Evolutionary conservation across 2,888 invertebrate species (phyloP).

Genomic region (Drosophila atripex): DNA sequence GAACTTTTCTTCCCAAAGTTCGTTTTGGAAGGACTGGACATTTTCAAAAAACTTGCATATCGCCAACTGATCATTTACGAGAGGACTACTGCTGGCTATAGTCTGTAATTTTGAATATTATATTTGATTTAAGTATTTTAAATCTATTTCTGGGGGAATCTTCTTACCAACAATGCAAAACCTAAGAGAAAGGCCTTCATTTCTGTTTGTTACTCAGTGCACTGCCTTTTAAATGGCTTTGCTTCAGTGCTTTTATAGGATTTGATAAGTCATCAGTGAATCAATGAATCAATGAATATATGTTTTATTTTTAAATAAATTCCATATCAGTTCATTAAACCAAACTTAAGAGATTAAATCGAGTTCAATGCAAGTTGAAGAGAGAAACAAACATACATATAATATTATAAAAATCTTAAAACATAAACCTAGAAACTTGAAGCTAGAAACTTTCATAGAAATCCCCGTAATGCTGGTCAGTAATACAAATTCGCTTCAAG

Average conservation of each 20-base stretch:
- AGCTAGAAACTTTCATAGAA: no score
- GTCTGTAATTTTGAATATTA: slow-evolving; percentile 6
- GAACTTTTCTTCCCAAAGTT: slow-evolving; percentile 16
- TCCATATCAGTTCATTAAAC: background rate
- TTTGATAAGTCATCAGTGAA: background rate
- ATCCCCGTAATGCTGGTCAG: no score
- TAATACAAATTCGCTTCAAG: slow-evolving; percentile 21
- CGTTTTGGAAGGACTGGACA: background rate
- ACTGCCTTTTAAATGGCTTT: background rate
- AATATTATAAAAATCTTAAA: no score
- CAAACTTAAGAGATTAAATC: background rate
- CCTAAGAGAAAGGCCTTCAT: background rate
- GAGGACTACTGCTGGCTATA: background rate
- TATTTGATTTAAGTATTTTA: no score
- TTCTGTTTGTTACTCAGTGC: background rate
- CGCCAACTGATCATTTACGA: background rate
- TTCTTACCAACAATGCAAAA: slow-evolving; percentile 3
- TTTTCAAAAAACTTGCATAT: slow-evolving; percentile 18
- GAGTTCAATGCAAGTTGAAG: background rate
- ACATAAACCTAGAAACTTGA: no score
- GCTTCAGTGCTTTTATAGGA: slow-evolving; percentile 5
- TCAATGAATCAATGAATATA: background rate
- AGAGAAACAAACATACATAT: background rate
- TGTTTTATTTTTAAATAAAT: background rate
- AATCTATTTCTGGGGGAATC: no score